Evolutionary conservation across 2,797 vertebrate species (phyloP), one percentile per base, ranked within the genome.

Genomic region (Amblyraja radiata): DNA sequence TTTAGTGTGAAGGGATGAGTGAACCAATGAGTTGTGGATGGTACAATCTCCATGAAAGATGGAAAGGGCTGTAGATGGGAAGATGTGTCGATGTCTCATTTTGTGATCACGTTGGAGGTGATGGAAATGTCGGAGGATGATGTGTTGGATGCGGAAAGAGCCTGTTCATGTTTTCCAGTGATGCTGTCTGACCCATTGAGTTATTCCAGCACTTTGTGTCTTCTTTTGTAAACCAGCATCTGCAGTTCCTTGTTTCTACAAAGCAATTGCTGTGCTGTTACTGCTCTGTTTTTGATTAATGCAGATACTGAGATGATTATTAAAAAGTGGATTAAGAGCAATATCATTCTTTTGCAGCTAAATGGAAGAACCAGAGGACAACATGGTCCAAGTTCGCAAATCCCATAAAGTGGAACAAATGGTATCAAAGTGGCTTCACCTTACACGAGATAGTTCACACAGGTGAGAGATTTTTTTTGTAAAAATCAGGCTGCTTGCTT

Each of bases 361-460:
- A 97, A 99, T 99, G 99, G 98, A 99, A 96, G 97, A 97, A 95
- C 96, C 97, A 96, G 98, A 98, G 95, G 95, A 97, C 95, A 97
- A 97, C 95, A 96, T 98, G 94, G 97, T 97, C 94, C 98, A 98
- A 76, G 96, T 97, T 93, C 97, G 97, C 93, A 98, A 97, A 97
- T 96, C 98, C 94, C 97, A 97, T 95, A 96, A 98, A 95, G 97
- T 99, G 96, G 99, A 99, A 93, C 98, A 99, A 95, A 97, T 99
- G 96, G 98, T 99, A 94, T 97, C 97, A n/a, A 97, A 98, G 97
- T 99, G 98, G 99, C 97, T 99, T 93, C 97, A 98, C 81, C 97
- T 98, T 7, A 97, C 98, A 90, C 95, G 98, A 94, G 98, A 99
- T 95, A 95, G 97, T 92, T 94, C 97, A 16, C 96, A 97, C 95